These are phyloP conservation scores for Amphiprion clarkii DNA, from an alignment of 2,797 vertebrate genomes.

Conservation along the genomic window DNA sequence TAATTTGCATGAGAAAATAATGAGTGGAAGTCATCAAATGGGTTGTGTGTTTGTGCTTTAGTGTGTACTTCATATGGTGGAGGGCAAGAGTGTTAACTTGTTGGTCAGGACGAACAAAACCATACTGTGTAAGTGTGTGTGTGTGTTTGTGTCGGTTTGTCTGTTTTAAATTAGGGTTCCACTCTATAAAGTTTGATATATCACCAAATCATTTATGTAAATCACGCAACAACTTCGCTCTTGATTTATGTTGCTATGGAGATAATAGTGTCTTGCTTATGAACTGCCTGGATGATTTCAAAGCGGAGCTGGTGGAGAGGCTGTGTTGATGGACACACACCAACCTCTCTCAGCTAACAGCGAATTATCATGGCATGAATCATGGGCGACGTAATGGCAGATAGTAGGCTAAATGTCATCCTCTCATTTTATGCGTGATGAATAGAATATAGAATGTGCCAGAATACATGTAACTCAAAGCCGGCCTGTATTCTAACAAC, in stretches of 20 bases:
- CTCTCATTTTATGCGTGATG: conserved; percentile 35
- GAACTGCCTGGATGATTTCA: conserved; percentile 65
- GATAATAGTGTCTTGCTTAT: conserved; percentile 67
- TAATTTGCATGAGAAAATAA: conserved; percentile 68
- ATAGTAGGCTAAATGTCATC: conserved; percentile 59
- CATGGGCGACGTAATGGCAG: conserved; percentile 49
- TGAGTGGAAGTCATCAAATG: conserved; percentile 46
- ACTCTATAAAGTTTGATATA: conserved; percentile 76
- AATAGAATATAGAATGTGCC: conserved; percentile 27
- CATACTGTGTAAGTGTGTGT: not conserved
- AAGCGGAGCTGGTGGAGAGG: conserved; percentile 52
- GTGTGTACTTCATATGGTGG: conserved; percentile 13
- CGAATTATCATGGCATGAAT: conserved; percentile 67
- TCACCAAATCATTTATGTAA: conserved; percentile 74
- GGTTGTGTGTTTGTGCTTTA: conserved; percentile 34
- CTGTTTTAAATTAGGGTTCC: conserved; percentile 59
- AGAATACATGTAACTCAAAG: conserved; percentile 19
- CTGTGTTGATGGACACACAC: conserved; percentile 47
- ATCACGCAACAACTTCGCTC: conserved; percentile 63
- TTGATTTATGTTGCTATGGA: conserved; percentile 72
- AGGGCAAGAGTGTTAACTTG: conserved; percentile 28
- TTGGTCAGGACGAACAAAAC: conserved; percentile 26
- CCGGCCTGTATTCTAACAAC: not conserved
- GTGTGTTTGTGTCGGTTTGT: conserved; percentile 33
- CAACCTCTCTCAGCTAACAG: conserved; percentile 36